Conservation (phyloP, 1,140 invertebrate species). For the Drosophila grimshawi region DNA sequence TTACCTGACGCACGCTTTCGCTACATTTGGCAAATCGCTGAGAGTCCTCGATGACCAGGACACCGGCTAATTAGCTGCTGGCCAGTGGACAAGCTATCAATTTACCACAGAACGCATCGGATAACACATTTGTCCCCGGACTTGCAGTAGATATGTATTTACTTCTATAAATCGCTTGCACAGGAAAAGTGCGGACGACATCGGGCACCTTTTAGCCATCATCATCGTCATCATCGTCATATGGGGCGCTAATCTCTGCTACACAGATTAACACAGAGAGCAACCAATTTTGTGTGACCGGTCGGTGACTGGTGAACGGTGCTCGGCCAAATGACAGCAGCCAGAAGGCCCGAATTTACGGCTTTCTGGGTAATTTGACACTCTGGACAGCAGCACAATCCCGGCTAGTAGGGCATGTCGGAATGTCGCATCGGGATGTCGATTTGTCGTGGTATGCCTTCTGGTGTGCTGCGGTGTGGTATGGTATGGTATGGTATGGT, state of each 20-base stretch:
- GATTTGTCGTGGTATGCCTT: too few species aligned
- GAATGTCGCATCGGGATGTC: too few species aligned
- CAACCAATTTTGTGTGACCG: constrained; percentile 62
- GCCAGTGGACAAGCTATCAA: constrained; percentile 72
- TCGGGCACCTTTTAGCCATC: constrained; percentile 59
- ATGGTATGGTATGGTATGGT: background rate
- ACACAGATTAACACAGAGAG: constrained; percentile 70
- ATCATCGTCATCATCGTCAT: constrained; percentile 32
- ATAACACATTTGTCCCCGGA: constrained; percentile 60
- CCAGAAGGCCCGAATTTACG: constrained; percentile 76
- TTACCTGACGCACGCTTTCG: constrained; percentile 44
- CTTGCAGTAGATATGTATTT: too few species aligned
- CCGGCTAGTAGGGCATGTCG: constrained; percentile 7
- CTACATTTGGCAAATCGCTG: constrained; percentile 43
- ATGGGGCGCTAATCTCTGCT: constrained; percentile 77
- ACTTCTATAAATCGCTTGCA: background rate
- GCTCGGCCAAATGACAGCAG: constrained; percentile 66
- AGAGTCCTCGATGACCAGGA: constrained; percentile 31
- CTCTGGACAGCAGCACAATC: constrained; percentile 51
- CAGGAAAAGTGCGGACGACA: background rate
- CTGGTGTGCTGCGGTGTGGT: too few species aligned
- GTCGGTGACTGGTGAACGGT: constrained; percentile 1
- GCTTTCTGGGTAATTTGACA: constrained; percentile 81
- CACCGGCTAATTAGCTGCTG: constrained; percentile 66
- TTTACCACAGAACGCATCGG: constrained; percentile 67